Conservation (phyloP, 2,888 invertebrate species). For the Gasteruption jaculator region DNA sequence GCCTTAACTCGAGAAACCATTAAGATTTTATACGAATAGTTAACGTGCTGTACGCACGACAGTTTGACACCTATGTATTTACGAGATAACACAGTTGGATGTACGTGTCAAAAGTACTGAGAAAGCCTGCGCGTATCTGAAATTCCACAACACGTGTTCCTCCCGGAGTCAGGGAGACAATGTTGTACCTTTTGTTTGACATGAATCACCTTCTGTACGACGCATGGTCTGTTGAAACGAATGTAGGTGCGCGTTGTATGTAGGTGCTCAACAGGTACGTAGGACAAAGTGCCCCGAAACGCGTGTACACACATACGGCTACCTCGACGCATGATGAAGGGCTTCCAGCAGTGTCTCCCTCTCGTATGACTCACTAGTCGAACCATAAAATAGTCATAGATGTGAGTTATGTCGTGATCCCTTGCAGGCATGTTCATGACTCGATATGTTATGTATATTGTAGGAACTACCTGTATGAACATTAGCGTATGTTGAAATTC, state of each 20-base stretch:
- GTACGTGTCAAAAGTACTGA: no score
- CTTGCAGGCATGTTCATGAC: constrained; percentile 21
- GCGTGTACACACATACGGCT: constrained; percentile 25
- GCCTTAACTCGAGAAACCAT: no score
- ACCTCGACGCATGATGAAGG: constrained; percentile 37
- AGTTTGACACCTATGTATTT: no score
- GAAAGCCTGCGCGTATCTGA: constrained; percentile 30
- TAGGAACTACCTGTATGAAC: no score
- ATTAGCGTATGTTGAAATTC: no score
- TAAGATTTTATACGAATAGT: no score
- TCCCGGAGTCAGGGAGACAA: constrained; percentile 32
- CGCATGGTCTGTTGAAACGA: constrained; percentile 12
- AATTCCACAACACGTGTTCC: constrained; percentile 41
- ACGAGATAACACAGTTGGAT: no score
- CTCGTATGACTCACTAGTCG: constrained; percentile 41
- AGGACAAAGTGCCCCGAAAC: constrained; percentile 23
- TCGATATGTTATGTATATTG: no score
- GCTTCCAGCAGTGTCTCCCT: constrained; percentile 42
- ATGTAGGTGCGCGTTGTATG: constrained; percentile 12
- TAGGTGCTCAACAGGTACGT: constrained; percentile 33
- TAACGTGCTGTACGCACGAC: no score
- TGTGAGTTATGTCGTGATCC: constrained; percentile 32
- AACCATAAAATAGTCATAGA: constrained; percentile 44
- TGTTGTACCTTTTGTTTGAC: constrained; percentile 46
- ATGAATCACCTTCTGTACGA: constrained; percentile 42